phyloP scores from a whole-genome alignment of 2,113 vertebrate species.

The Albula glossodonta region DNA sequence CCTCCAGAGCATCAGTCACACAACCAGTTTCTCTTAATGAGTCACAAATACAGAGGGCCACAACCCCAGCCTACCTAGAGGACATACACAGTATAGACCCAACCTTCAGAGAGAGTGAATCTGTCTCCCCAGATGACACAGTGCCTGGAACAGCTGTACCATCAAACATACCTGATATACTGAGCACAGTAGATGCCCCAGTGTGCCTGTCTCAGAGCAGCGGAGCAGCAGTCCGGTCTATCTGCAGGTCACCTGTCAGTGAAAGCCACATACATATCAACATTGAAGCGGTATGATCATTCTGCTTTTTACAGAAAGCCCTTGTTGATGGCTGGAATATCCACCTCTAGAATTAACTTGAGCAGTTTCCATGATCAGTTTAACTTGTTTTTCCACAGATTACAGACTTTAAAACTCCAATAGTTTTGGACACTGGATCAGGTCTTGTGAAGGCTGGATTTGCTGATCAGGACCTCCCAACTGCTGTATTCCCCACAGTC shows the following conservation, averaged over 20 bases:
- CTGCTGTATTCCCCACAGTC: conserved; percentile 63
- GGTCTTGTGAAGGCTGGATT: conserved; percentile 74
- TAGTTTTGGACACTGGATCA: conserved; percentile 71
- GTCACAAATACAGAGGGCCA: not conserved
- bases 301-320: not conserved
- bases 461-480: conserved; percentile 67
- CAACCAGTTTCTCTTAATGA: not conserved
- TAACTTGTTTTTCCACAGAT: conserved; percentile 43
- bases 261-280: conserved; percentile 25
- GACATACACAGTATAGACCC: not conserved
- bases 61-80: not conserved
- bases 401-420: conserved; percentile 55
- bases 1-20: not conserved
- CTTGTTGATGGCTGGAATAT: not conserved
- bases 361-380: not conserved
- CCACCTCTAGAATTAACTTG: not conserved
- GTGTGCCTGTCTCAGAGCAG: not conserved
- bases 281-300: conserved; percentile 30
- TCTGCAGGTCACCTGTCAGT: conserved; percentile 28
- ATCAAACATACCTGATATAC: not conserved
- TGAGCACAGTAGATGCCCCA: not conserved
- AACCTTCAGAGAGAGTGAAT: not conserved
- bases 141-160: conserved; percentile 24
- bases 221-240: conserved; percentile 4
- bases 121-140: not conserved